Evolutionary conservation across 2,113 vertebrate genomes (phyloP).

Genomic region (Cephalopterus ornatus): DNA sequence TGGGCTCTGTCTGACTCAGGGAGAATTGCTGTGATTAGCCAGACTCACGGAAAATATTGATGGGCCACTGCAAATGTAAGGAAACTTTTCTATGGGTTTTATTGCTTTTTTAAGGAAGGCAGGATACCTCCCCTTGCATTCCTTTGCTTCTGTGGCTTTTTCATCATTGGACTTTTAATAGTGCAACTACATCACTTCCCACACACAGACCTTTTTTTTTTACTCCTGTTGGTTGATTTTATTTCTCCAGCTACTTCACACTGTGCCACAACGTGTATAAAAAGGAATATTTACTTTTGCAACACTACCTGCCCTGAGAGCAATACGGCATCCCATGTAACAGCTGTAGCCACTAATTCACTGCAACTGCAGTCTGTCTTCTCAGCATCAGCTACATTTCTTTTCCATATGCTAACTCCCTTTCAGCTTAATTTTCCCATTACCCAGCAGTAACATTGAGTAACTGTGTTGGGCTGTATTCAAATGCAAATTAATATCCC

Average conservation of each 20-base stretch:
- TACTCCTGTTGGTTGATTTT: background rate
- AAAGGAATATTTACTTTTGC: slow-evolving; percentile 27
- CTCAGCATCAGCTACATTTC: slow-evolving; percentile 25
- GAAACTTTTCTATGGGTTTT: background rate
- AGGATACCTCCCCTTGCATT: background rate
- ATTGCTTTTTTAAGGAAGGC: background rate
- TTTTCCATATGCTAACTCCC: slow-evolving; percentile 50
- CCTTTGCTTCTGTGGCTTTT: background rate
- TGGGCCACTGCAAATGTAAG: background rate
- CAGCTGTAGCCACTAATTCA: slow-evolving; percentile 53
- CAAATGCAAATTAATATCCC: slow-evolving; percentile 63
- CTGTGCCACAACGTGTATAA: background rate
- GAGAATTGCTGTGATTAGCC: background rate
- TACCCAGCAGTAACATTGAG: slow-evolving; percentile 48
- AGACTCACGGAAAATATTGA: background rate
- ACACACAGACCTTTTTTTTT: background rate
- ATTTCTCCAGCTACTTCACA: background rate
- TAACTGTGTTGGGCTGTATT: slow-evolving; percentile 42
- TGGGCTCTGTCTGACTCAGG: background rate
- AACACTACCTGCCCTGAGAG: background rate
- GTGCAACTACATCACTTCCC: background rate
- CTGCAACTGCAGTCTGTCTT: slow-evolving; percentile 20
- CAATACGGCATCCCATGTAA: background rate
- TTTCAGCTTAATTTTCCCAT: slow-evolving; percentile 53
- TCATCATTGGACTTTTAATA: background rate